Evolutionary conservation across 2,888 invertebrate species (phyloP), one percentile per base, ranked within the genome.

Genomic region (Phania funesta): DNA sequence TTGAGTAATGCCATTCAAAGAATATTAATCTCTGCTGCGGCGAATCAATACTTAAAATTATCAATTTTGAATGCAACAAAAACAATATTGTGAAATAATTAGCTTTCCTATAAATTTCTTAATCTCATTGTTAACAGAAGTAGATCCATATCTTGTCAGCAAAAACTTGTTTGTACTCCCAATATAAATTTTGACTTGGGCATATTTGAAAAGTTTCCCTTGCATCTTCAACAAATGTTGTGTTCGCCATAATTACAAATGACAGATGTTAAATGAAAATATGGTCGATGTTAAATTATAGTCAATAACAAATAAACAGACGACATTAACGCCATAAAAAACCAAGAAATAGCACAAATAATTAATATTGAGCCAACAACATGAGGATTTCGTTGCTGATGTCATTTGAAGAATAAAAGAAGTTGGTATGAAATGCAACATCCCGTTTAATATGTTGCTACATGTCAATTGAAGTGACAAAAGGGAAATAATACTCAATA

Each of bases 381-480:
- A 73, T 65, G 70, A 68, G 68, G 58, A 54, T 56, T 29, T 11
- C 54, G 62, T 7, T 73, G 13, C 4, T 48, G 26, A 3, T 38
- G n/a, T 48, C 35, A 20, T 20, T 29, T 32, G 7, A 35, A 7
- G 38, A 41, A 67, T 18, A 20, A 22, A 58, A 38, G 32, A 35
- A n/a, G 24, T 75, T 26, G n/a, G 18, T 56, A 35, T 35, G 24
- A 46, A 68, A 68, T 74, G 77, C 65, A 70, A 74, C 68, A 68
- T 44, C 41, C 24, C 29, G 54, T 9, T 44, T 38, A 56, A 71
- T 32, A 54, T 56, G 46, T 54, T 76, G 76, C 77, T 56, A 62
- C 73, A 56, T 76, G 77, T 77, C 82, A 78, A 82, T 44, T 56
- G 58, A 78, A 78, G 77, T 82, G 82, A 78, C 77, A 78, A 67